Evolutionary conservation across 2,888 invertebrate genomes (phyloP).

Genomic region (Epiblema foenella): DNA sequence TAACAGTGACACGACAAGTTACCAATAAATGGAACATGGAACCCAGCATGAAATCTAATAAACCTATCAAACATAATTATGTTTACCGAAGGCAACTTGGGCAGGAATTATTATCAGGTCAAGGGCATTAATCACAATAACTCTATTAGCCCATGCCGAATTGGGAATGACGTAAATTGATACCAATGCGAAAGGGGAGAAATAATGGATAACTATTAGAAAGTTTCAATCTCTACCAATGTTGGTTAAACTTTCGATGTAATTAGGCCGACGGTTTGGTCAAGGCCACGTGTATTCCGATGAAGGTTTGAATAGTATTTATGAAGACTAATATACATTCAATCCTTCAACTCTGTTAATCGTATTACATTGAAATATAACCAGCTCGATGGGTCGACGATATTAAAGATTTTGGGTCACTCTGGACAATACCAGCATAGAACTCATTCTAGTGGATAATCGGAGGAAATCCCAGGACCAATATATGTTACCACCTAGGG

Average conservation of each 20-base stretch:
- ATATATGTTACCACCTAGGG: neutral
- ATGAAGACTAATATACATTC: neutral
- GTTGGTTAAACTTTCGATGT: slow-evolving; percentile 11
- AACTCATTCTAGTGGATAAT: no score
- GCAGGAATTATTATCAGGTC: slow-evolving; percentile 39
- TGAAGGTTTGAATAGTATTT: neutral
- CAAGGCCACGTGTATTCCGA: neutral
- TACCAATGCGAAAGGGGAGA: slow-evolving; percentile 34
- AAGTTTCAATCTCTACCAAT: slow-evolving; percentile 39
- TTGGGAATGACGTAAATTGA: slow-evolving; percentile 37
- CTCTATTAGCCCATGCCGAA: slow-evolving; percentile 31
- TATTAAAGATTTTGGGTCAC: no score
- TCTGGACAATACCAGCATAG: no score
- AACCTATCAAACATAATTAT: slow-evolving; percentile 34
- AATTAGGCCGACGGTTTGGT: slow-evolving; percentile 14
- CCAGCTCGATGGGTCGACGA: no score
- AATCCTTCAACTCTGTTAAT: neutral
- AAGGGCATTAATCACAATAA: slow-evolving; percentile 42
- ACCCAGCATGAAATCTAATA: slow-evolving; percentile 32
- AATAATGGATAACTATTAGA: slow-evolving; percentile 41
- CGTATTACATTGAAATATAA: no score
- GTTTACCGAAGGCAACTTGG: slow-evolving; percentile 26
- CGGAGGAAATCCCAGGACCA: neutral
- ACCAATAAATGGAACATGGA: slow-evolving; percentile 34
- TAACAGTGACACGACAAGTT: slow-evolving; percentile 1